Evolutionary conservation across 2,797 vertebrate genomes (phyloP).

Genomic region (Gouania willdenowi): DNA sequence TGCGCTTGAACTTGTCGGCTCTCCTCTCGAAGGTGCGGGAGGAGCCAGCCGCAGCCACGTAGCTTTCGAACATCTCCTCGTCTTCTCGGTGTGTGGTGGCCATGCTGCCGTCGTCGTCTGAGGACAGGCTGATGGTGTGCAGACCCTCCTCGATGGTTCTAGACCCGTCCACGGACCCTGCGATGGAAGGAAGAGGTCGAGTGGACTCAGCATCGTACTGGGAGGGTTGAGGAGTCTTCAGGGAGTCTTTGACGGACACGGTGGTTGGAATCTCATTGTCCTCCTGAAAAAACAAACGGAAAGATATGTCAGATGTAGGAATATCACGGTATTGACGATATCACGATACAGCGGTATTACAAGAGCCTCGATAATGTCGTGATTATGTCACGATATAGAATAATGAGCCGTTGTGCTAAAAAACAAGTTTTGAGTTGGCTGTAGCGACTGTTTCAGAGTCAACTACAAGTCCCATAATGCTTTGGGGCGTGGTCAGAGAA

Average conservation of each 20-base stretch:
- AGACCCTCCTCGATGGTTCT: slow-evolving; percentile 81
- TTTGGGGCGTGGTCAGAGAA: no score
- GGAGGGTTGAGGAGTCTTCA: slow-evolving; percentile 65
- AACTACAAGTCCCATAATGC: no score
- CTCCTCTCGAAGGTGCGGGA: slow-evolving; percentile 78
- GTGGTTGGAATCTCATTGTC: slow-evolving; percentile 93
- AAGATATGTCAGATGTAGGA: no score
- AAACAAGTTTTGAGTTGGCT: no score
- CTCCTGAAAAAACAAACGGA: slow-evolving; percentile 77
- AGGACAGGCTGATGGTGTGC: slow-evolving; percentile 87
- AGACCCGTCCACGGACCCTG: slow-evolving; percentile 69
- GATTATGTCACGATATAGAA: no score
- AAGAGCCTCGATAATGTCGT: no score
- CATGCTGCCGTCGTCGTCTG: slow-evolving; percentile 78
- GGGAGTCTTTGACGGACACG: slow-evolving; percentile 81
- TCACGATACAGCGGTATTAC: no score
- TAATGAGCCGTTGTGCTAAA: no score
- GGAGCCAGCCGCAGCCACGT: slow-evolving; percentile 30
- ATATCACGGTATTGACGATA: no score
- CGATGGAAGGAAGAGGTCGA: slow-evolving; percentile 44
- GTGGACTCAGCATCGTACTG: slow-evolving; percentile 77
- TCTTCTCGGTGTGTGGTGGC: slow-evolving; percentile 62
- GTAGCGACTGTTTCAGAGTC: no score
- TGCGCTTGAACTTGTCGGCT: slow-evolving; percentile 88
- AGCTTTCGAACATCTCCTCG: slow-evolving; percentile 62